Evolutionary conservation across 2,797 vertebrate genomes (phyloP).

Genomic region (Chelonia mydas): DNA sequence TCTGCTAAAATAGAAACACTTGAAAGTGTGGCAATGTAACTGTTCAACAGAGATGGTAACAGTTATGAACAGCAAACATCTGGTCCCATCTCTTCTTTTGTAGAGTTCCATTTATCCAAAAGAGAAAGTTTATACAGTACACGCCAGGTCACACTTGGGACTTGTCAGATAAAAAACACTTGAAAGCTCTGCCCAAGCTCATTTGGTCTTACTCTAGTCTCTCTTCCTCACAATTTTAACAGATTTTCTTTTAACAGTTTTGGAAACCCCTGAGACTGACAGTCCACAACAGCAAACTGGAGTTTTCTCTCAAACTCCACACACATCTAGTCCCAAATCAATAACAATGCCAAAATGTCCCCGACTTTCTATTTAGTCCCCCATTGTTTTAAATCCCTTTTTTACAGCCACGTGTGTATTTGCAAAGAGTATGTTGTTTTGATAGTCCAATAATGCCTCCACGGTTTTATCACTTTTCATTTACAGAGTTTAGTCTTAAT

Average conservation of each 20-base stretch:
- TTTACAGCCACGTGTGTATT: not conserved
- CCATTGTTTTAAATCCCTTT: not conserved
- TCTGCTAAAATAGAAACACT: not conserved
- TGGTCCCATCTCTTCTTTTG: not conserved
- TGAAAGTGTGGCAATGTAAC: not conserved
- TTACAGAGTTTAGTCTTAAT: not conserved
- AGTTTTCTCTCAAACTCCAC: not conserved
- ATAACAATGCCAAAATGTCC: not conserved
- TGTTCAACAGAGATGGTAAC: not conserved
- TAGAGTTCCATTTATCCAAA: not conserved
- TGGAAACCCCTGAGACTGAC: not conserved
- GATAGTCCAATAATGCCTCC: not conserved
- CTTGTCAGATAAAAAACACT: not conserved
- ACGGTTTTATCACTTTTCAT: not conserved
- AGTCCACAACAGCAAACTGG: not conserved
- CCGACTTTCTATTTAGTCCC: not conserved
- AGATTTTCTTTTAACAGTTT: not conserved
- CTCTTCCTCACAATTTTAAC: not conserved
- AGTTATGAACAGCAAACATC: not conserved
- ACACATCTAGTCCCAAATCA: not conserved
- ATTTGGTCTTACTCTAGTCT: not conserved
- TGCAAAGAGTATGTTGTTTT: not conserved
- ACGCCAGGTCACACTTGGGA: not conserved
- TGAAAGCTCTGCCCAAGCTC: not conserved
- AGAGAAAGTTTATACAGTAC: not conserved